Evolutionary conservation across 2,113 vertebrate genomes (phyloP).

Genomic region (Tauraco erythrolophus): DNA sequence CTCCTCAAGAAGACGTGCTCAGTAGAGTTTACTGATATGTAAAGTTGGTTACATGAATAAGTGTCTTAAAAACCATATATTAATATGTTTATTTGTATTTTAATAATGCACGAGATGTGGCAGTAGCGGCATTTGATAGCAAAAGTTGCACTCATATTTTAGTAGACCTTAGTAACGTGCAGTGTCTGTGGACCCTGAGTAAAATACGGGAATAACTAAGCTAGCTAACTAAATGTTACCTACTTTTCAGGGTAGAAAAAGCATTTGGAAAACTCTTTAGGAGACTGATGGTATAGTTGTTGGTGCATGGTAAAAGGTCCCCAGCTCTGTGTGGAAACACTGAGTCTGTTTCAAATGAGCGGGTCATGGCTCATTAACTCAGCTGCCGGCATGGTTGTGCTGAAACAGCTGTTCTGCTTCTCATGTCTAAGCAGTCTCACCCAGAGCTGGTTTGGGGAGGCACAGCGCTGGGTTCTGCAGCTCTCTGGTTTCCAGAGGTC

Average conservation of each 20-base stretch:
- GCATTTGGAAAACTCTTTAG: background rate
- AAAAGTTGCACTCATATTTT: background rate
- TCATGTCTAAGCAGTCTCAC: background rate
- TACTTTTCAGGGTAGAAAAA: background rate
- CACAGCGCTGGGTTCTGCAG: background rate
- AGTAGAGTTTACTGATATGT: background rate
- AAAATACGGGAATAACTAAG: background rate
- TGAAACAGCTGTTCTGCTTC: constrained; percentile 26
- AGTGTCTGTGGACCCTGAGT: background rate
- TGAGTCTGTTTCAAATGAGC: background rate
- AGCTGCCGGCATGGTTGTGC: background rate
- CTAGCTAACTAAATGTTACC: background rate
- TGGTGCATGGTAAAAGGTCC: background rate
- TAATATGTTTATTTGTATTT: background rate
- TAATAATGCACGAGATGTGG: background rate
- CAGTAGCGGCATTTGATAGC: background rate
- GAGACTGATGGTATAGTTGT: background rate
- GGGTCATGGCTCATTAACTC: background rate
- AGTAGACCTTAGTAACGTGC: background rate
- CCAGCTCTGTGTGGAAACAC: background rate
- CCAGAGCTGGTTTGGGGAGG: background rate
- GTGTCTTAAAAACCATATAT: background rate
- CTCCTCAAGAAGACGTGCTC: background rate
- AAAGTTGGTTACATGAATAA: background rate
- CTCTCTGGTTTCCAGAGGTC: constrained; percentile 3